A percentile compares a stretch with the other conserved stretches of the same genome.
These are phyloP conservation scores for Thaleichthys pacificus DNA, from an alignment of 2,797 vertebrate genomes.

Conservation along the genomic window DNA sequence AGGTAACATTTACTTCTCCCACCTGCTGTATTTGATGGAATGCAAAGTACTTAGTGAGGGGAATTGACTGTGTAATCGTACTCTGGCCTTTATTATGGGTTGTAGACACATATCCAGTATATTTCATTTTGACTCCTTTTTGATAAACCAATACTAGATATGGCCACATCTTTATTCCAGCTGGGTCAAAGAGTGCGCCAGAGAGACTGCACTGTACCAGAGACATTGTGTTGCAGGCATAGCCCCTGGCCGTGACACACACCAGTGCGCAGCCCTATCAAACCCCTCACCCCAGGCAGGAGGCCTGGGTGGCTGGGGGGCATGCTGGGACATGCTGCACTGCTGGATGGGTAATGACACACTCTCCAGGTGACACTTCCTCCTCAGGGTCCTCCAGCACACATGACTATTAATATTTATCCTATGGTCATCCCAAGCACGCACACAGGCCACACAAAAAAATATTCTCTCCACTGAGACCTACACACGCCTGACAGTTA, in stretches of 20 bases:
- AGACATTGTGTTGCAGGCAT: not conserved
- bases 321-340: constrained; percentile 34
- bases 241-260: not conserved
- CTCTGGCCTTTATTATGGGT: too few species aligned
- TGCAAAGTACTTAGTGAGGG: too few species aligned
- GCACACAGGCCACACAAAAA: constrained; percentile 44
- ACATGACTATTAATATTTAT: constrained; percentile 72
- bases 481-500: constrained; percentile 47
- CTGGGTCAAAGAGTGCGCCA: constrained; percentile 13
- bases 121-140: too few species aligned
- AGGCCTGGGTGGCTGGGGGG: constrained; percentile 24
- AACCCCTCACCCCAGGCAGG: not conserved
- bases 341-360: constrained; percentile 43
- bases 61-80: too few species aligned
- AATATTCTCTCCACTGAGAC: constrained; percentile 45
- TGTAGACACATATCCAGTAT: too few species aligned
- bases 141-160: not conserved
- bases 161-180: constrained; percentile 43
- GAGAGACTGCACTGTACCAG: constrained; percentile 23
- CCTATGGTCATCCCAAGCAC: constrained; percentile 41
- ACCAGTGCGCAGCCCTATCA: constrained; percentile 1
- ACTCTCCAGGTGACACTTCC: constrained; percentile 30
- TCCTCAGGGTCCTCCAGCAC: constrained; percentile 33
- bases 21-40: too few species aligned
- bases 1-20: too few species aligned